phyloP scores from a whole-genome alignment of 2,888 invertebrate genomes.

The Chalcosyrphus nemorum region DNA sequence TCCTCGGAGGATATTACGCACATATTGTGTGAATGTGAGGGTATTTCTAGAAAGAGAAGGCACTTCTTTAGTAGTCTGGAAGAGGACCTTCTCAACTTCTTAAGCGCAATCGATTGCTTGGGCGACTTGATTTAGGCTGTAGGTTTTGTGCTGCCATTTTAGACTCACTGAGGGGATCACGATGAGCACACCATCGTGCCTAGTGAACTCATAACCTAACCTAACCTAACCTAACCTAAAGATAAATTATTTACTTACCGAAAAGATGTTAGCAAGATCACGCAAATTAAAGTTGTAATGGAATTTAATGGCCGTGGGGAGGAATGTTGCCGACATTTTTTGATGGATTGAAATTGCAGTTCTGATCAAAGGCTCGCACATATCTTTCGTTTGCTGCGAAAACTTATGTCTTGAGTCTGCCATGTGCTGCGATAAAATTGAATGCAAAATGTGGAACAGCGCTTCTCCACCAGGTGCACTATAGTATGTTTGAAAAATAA shows the following conservation, averaged over 20 bases:
- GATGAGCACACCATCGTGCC: too few relatives aligned
- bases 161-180: too few relatives aligned
- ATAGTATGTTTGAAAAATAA: too few relatives aligned
- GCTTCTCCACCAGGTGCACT: conserved; percentile 94
- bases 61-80: too few relatives aligned
- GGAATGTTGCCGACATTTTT: conserved; percentile 88
- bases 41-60: too few relatives aligned
- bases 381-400: conserved; percentile 83
- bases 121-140: too few relatives aligned
- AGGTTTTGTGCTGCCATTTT: too few relatives aligned
- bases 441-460: conserved; percentile 91
- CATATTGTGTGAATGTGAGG: too few relatives aligned
- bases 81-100: too few relatives aligned
- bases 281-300: conserved; percentile 97
- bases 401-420: conserved; percentile 87
- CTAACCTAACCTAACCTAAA: background rate
- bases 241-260: conserved; percentile 84
- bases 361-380: conserved; percentile 85
- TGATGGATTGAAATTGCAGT: conserved; percentile 90
- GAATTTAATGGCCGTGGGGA: conserved; percentile 97
- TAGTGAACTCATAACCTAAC: too few relatives aligned
- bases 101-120: too few relatives aligned
- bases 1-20: too few relatives aligned
- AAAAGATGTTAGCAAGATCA: conserved; percentile 96
- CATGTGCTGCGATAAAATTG: conserved; percentile 91